Evolutionary conservation across 1,140 invertebrate species (phyloP).

Genomic region (Camponotus vicinus): DNA sequence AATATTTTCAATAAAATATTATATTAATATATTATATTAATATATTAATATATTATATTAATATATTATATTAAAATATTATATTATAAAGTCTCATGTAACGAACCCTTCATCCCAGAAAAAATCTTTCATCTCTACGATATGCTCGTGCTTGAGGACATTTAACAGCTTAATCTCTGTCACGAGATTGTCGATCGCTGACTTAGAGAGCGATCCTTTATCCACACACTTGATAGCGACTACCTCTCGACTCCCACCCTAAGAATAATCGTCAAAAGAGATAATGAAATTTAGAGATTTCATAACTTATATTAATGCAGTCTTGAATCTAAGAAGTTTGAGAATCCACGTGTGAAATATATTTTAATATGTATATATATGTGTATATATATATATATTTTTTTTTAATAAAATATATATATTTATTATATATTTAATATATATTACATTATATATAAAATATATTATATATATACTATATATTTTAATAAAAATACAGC

Average conservation of each 20-base stretch:
- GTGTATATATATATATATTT: no score
- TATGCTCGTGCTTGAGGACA: conserved; percentile 93
- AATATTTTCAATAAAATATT: no score
- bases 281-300: not conserved
- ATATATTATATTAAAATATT: no score
- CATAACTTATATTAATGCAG: not conserved
- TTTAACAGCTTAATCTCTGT: conserved; percentile 95
- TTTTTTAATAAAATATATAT: no score
- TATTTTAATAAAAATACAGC: not conserved
- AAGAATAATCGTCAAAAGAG: conserved; percentile 75
- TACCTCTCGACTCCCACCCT: conserved; percentile 88
- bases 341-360: not conserved
- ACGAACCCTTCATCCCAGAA: conserved; percentile 91
- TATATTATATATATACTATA: no score
- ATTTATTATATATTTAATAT: no score
- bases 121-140: conserved; percentile 95
- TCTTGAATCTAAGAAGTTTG: not conserved
- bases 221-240: conserved; percentile 95
- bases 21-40: no score
- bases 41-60: no score
- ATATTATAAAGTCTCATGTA: conserved; percentile 9
- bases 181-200: conserved; percentile 93
- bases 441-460: no score
- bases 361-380: not conserved
- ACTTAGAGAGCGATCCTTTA: conserved; percentile 91